phyloP scores from a whole-genome alignment of 2,888 invertebrate genomes.

The Eulithis prunata region DNA sequence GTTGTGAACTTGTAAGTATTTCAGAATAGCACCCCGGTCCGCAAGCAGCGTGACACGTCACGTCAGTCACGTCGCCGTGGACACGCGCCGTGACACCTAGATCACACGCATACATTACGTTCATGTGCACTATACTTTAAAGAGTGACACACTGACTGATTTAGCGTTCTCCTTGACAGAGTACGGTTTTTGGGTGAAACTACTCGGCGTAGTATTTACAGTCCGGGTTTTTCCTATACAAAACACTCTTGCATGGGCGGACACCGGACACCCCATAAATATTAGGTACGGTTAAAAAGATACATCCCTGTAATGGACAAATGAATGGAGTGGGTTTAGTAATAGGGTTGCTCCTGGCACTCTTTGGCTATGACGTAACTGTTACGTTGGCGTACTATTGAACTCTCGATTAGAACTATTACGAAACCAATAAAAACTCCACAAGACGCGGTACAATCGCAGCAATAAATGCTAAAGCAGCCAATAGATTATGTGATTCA shows the following conservation, averaged over 20 bases:
- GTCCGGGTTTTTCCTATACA: not conserved
- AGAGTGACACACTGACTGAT: constrained; percentile 15
- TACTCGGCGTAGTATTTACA: not conserved
- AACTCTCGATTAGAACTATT: constrained; percentile 9
- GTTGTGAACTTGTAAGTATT: constrained; percentile 9
- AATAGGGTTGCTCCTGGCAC: too few species aligned
- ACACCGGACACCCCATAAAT: too few species aligned
- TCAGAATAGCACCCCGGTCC: constrained; percentile 4
- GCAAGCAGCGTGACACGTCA: constrained; percentile 11
- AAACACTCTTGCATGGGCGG: too few species aligned
- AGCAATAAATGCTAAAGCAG: constrained; percentile 40
- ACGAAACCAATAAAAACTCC: constrained; percentile 26
- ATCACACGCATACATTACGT: constrained; percentile 22
- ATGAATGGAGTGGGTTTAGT: not conserved
- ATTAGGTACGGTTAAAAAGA: not conserved
- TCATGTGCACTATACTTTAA: constrained; percentile 11
- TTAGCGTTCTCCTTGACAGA: constrained; percentile 7
- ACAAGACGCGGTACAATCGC: constrained; percentile 33
- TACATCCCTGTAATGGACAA: not conserved
- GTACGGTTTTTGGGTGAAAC: constrained; percentile 5
- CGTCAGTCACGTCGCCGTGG: constrained; percentile 15
- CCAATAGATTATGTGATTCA: constrained; percentile 39
- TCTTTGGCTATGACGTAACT: not conserved
- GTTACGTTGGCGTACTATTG: not conserved
- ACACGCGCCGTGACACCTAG: constrained; percentile 9